Base-by-base conservation (phyloP, 2,888 invertebrate genomes). In the Flexamia atlantica region DNA sequence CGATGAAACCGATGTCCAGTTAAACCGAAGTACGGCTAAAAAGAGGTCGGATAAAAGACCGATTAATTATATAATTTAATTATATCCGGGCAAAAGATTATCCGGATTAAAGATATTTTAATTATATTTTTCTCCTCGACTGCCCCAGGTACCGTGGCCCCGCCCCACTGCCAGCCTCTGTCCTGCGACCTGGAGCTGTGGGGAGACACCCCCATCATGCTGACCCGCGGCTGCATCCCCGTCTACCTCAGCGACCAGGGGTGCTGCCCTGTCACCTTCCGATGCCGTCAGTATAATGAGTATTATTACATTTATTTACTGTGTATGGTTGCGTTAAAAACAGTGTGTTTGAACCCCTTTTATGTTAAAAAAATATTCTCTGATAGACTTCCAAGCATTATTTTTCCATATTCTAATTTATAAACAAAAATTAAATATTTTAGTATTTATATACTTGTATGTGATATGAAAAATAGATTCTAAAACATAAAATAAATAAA, bases 181-280 rank as follows among this genome's bases (percentile, higher is more conserved):
- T 70, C 70, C 7, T 70, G 30, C 32, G 70, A 25, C 14, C 32
- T 70, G 32, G 70, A 70, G 32, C 36, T 70, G 12, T 70, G 70
- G 70, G 32, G 70, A 2, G 57, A 57, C 57, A 57, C 3, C 14
- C 23, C 57, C 7, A 57, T 57, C 57, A 57, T 57, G 70, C 32
- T 70, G 30, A 32, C 32, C 32, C 10, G 70, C 1, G 70, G 70
- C n/a, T 70, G 70, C 40, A 23, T 57, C 25, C 20, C 12, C 57
- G 4, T 57, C 25, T 57, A 23, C 23, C 57, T 7, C 20, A 5
- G 20, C 23, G 23, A 57, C 25, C 25, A 23, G 3, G 40, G 72
- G 5, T 72, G 72, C 23, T 72, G 72, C 40, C 72, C 72, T 0
- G 42, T 72, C 42, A 23, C 40, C 5, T 76, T 76, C 20, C 2